These are phyloP conservation scores for Encarsia formosa DNA, from an alignment of 2,888 invertebrate species.

Conservation along the genomic window DNA sequence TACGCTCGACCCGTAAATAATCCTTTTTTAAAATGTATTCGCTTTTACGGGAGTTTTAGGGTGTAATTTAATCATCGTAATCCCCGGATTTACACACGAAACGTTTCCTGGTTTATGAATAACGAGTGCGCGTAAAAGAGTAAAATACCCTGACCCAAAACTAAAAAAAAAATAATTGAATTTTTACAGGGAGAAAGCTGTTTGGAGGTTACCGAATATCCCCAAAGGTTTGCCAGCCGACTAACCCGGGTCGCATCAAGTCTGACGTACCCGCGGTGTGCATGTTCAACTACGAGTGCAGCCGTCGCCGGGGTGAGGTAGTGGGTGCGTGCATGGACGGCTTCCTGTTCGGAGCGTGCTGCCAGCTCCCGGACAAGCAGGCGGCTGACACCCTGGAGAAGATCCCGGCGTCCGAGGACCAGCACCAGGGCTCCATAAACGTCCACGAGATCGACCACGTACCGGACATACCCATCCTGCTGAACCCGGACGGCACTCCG, in stretches of 20 bases:
- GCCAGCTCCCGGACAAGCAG: conserved; percentile 63
- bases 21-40: no score
- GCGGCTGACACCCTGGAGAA: conserved; percentile 35
- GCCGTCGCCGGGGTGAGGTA: conserved; percentile 72
- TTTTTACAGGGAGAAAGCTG: conserved; percentile 58
- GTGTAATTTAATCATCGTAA: no score
- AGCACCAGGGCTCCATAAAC: conserved; percentile 33
- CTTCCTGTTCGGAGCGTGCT: conserved; percentile 88
- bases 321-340: conserved; percentile 91
- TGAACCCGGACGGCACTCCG: conserved; percentile 46
- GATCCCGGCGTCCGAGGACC: conserved; percentile 20
- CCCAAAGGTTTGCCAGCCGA: conserved; percentile 73
- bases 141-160: not conserved
- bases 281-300: conserved; percentile 91
- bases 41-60: no score
- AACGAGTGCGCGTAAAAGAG: no score
- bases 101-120: no score
- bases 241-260: conserved; percentile 59
- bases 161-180: not conserved
- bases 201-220: conserved; percentile 86
- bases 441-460: conserved; percentile 45
- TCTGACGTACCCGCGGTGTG: conserved; percentile 66
- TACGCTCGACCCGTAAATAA: no score
- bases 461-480: conserved; percentile 45
- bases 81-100: no score